phyloP scores from a whole-genome alignment of 2,797 vertebrate genomes.

The Coracias cyanogaster region DNA sequence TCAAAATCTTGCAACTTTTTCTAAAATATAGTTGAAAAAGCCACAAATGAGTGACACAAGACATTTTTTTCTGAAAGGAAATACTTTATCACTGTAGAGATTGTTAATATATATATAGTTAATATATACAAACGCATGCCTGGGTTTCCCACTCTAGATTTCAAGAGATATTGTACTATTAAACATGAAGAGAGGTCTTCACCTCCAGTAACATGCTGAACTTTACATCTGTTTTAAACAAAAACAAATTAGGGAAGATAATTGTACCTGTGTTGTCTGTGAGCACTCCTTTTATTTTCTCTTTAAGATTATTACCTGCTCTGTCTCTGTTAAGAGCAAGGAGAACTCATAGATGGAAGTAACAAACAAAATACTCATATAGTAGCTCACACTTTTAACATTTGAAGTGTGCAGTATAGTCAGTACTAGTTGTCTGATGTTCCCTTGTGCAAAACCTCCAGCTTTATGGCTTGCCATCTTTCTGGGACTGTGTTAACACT shows the following conservation, averaged over 20 bases:
- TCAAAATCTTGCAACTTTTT: constrained; percentile 55
- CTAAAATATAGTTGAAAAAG: constrained; percentile 65
- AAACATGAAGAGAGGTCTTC: constrained; percentile 44
- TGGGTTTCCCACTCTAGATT: constrained; percentile 75
- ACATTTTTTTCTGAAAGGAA: constrained; percentile 72
- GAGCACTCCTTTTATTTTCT: neutral
- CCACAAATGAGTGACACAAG: constrained; percentile 78
- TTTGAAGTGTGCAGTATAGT: neutral
- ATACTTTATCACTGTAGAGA: constrained; percentile 56
- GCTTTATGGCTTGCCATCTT: neutral
- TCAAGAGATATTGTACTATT: constrained; percentile 78
- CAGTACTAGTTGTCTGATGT: neutral
- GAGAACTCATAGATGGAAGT: neutral
- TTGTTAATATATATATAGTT: constrained; percentile 34
- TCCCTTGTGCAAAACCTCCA: neutral
- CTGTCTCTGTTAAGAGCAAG: neutral
- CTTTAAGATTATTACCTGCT: neutral
- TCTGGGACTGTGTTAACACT: neutral
- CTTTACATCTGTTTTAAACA: neutral
- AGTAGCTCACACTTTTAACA: neutral
- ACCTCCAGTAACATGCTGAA: neutral
- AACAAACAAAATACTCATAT: neutral
- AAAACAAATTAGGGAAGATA: neutral
- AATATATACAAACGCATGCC: constrained; percentile 47
- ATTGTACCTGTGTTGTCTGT: neutral